Conservation (phyloP, 2,113 vertebrate genomes). For the Rhea pennata region DNA sequence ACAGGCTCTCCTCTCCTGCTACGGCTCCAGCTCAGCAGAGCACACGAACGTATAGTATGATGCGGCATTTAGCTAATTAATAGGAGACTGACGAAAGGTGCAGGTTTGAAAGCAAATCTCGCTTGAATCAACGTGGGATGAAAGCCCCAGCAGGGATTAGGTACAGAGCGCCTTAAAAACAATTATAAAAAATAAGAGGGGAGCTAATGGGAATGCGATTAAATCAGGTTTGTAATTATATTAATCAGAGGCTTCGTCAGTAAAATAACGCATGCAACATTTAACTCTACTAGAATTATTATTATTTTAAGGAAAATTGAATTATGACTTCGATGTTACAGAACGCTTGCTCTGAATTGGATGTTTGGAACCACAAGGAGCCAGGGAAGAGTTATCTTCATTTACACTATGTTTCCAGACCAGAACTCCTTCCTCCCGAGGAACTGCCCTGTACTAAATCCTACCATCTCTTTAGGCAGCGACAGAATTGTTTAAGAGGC, state of each 20-base stretch:
- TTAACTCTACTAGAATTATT: constrained; percentile 23
- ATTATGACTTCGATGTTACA: neutral
- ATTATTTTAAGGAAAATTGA: neutral
- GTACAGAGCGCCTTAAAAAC: constrained; percentile 50
- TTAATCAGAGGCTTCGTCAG: constrained; percentile 77
- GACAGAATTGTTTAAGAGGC: neutral
- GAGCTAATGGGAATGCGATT: constrained; percentile 82
- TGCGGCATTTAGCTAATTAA: constrained; percentile 87
- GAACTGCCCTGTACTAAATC: neutral
- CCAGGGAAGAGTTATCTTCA: neutral
- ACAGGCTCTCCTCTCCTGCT: constrained; percentile 53
- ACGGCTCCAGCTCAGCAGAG: constrained; percentile 36
- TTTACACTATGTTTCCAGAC: neutral
- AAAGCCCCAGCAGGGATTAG: constrained; percentile 48
- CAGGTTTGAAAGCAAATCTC: constrained; percentile 74
- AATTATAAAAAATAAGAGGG: constrained; percentile 37
- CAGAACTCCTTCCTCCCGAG: neutral
- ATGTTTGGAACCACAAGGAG: neutral
- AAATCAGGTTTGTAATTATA: constrained; percentile 82
- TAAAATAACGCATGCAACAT: constrained; percentile 52
- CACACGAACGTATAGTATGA: constrained; percentile 69
- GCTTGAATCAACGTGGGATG: constrained; percentile 68
- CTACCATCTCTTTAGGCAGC: neutral
- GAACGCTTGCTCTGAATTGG: neutral
- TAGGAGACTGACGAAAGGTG: constrained; percentile 81